Percentiles rank a stretch among this genome's conserved stretches.
phyloP scores from a whole-genome alignment of 2,113 vertebrate genomes.

The Monopterus albus region DNA sequence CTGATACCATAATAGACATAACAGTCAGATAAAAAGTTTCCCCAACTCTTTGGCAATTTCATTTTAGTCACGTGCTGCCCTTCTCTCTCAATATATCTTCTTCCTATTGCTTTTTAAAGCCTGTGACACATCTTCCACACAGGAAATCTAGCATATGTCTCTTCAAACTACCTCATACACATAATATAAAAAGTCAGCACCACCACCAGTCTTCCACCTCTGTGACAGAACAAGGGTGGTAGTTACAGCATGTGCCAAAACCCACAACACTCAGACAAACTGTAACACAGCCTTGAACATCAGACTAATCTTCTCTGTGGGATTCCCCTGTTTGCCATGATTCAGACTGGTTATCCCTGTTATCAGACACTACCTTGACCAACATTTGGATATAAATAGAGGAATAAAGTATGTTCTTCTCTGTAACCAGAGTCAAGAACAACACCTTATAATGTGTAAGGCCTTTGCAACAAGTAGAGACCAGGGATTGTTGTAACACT shows the following conservation, averaged over 20 bases:
- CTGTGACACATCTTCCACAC: background rate
- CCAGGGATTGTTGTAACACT: too few species aligned
- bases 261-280: slow-evolving; percentile 8
- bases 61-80: background rate
- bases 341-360: background rate
- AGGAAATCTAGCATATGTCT: background rate
- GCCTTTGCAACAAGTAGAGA: background rate
- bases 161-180: background rate
- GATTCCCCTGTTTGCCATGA: background rate
- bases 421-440: too few species aligned
- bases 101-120: background rate
- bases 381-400: too few species aligned
- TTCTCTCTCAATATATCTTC: background rate
- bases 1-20: too few species aligned
- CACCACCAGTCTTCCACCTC: background rate
- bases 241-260: slow-evolving; percentile 9
- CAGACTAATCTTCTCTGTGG: background rate
- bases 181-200: background rate
- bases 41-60: background rate
- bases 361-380: background rate
- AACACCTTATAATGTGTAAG: background rate
- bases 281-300: background rate
- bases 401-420: too few species aligned
- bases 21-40: too few species aligned
- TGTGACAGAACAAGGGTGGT: background rate